phyloP scores from a whole-genome alignment of 2,113 vertebrate species.

The Panthera uncia region DNA sequence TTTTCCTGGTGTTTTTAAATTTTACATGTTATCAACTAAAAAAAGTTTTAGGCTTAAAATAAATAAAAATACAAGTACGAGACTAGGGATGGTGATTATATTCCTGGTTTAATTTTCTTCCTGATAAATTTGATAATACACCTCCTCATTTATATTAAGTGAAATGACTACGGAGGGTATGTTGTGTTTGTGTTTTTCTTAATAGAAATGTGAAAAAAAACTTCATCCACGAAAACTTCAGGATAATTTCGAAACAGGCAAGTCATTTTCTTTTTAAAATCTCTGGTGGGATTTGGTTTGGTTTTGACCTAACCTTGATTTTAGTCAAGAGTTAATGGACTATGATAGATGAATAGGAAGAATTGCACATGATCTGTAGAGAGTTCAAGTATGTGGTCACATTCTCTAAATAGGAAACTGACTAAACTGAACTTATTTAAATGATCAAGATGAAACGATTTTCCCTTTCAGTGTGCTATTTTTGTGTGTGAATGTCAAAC shows the following conservation, averaged over 20 bases:
- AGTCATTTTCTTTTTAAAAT: slow-evolving; percentile 62
- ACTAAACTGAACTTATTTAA: not conserved
- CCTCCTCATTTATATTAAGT: slow-evolving; percentile 32
- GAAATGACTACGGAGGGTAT: slow-evolving; percentile 52
- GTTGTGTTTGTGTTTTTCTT: slow-evolving; percentile 52
- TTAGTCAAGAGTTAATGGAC: not conserved
- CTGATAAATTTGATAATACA: slow-evolving; percentile 5
- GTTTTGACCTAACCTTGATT: not conserved
- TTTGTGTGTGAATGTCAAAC: not conserved
- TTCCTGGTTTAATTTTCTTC: slow-evolving; percentile 17
- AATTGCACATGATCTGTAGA: not conserved
- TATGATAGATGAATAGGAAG: not conserved
- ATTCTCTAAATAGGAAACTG: not conserved
- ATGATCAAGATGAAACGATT: not conserved
- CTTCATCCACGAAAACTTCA: slow-evolving; percentile 92
- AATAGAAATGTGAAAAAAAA: slow-evolving; percentile 94
- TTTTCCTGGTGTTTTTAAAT: not conserved
- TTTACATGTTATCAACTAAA: not conserved
- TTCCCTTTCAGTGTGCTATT: not conserved
- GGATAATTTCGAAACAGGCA: slow-evolving; percentile 94
- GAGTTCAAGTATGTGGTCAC: not conserved
- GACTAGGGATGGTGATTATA: not conserved
- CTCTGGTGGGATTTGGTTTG: not conserved
- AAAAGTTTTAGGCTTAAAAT: not conserved
- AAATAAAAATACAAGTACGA: not conserved